A percentile compares a stretch with the other conserved stretches of the same genome.
phyloP scores from a whole-genome alignment of 2,797 vertebrate species.

The Lithobates pipiens region DNA sequence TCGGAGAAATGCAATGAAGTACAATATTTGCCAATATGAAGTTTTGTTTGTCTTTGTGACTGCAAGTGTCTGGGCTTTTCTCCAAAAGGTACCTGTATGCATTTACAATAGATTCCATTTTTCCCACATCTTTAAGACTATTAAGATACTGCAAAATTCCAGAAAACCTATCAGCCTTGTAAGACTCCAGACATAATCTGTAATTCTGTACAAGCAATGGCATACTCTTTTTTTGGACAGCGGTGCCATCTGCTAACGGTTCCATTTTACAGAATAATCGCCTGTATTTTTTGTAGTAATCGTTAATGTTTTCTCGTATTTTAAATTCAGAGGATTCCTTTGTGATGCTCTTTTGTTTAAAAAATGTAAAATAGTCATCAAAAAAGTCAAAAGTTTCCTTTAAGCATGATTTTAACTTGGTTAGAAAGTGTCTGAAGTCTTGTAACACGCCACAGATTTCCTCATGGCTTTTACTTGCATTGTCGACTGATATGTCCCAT shows the following conservation, averaged over 20 bases:
- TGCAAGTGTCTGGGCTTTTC: slow-evolving; percentile 45
- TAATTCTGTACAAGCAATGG: slow-evolving; percentile 67
- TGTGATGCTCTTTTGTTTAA: slow-evolving; percentile 70
- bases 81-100: slow-evolving; percentile 70
- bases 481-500: slow-evolving; percentile 35
- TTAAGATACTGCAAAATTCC: slow-evolving; percentile 77
- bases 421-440: slow-evolving; percentile 61
- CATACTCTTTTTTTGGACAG: slow-evolving; percentile 59
- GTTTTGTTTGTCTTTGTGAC: slow-evolving; percentile 73
- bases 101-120: slow-evolving; percentile 70
- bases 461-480: slow-evolving; percentile 33
- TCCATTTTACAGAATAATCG: slow-evolving; percentile 68
- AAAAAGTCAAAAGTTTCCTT: slow-evolving; percentile 77
- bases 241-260: slow-evolving; percentile 57
- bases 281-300: slow-evolving; percentile 70
- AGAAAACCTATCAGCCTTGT: slow-evolving; percentile 78
- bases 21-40: slow-evolving; percentile 76
- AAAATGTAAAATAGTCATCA: slow-evolving; percentile 72
- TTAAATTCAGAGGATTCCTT: slow-evolving; percentile 71
- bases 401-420: slow-evolving; percentile 63
- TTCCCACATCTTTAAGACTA: slow-evolving; percentile 56
- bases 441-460: slow-evolving; percentile 61
- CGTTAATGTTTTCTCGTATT: slow-evolving; percentile 63
- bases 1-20: slow-evolving; percentile 71
- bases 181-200: slow-evolving; percentile 68